A percentile compares a stretch with the other conserved stretches of the same genome.
These are phyloP conservation scores for Acronicta aceris DNA, from an alignment of 2,888 invertebrate species.

Conservation along the genomic window DNA sequence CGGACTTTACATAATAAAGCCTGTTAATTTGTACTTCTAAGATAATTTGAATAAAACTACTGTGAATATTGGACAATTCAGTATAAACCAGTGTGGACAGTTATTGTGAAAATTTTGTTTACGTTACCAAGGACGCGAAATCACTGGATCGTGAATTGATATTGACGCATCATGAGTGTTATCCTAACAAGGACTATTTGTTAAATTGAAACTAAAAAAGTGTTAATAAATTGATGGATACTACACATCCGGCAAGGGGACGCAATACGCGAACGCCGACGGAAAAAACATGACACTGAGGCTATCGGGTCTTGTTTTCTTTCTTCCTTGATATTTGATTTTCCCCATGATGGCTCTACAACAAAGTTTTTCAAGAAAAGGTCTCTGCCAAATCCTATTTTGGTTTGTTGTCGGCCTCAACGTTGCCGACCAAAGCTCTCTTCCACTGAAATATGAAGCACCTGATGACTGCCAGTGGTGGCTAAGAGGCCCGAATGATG, in stretches of 20 bases:
- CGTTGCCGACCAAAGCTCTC: constrained; percentile 85
- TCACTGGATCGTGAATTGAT: constrained; percentile 64
- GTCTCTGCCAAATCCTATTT: constrained; percentile 79
- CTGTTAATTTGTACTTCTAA: constrained; percentile 33
- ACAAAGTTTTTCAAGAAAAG: constrained; percentile 73
- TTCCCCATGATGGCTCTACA: constrained; percentile 82
- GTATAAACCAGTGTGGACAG: constrained; percentile 66
- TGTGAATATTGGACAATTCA: constrained; percentile 44
- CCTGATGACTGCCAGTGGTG: constrained; percentile 96
- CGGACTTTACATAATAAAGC: constrained; percentile 56
- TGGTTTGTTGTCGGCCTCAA: constrained; percentile 82
- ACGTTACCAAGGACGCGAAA: constrained; percentile 58
- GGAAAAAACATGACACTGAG: constrained; percentile 89
- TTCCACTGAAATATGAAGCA: constrained; percentile 92
- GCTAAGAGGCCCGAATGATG: constrained; percentile 90
- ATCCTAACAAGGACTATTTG: constrained; percentile 74
- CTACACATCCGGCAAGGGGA: constrained; percentile 85
- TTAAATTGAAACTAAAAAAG: constrained; percentile 77
- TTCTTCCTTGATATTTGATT: constrained; percentile 87
- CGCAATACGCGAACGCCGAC: constrained; percentile 83
- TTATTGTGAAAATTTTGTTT: constrained; percentile 70
- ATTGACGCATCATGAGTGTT: constrained; percentile 70
- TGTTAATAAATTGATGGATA: constrained; percentile 87
- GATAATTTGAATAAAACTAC: constrained; percentile 35
- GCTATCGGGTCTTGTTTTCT: constrained; percentile 84